These are phyloP conservation scores for Microtus pennsylvanicus DNA, from an alignment of 2,113 vertebrate species.

Conservation along the genomic window DNA sequence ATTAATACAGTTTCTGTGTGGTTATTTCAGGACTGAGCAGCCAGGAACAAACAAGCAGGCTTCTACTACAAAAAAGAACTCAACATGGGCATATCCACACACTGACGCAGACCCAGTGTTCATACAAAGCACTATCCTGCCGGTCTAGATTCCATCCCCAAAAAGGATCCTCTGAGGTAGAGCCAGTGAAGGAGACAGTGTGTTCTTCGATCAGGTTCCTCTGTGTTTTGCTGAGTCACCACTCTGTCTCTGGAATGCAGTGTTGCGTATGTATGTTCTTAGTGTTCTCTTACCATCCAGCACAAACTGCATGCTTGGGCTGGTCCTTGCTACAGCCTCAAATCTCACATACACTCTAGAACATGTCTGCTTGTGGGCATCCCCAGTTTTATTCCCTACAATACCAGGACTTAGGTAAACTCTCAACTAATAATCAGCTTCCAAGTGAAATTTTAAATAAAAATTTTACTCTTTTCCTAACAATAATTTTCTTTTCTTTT, in stretches of 20 bases:
- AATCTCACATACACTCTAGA: not conserved
- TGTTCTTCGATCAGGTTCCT: not conserved
- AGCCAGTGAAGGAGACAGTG: not conserved
- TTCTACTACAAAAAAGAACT: not conserved
- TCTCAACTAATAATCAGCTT: not conserved
- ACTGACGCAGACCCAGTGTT: too few species aligned
- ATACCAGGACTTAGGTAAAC: not conserved
- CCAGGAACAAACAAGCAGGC: too few species aligned
- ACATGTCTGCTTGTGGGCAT: rapidly evolving
- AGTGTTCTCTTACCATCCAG: not conserved
- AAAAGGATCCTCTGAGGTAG: not conserved
- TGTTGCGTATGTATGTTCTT: not conserved
- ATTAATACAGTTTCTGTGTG: too few species aligned
- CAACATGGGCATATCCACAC: not conserved
- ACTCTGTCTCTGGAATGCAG: not conserved
- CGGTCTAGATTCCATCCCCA: too few species aligned
- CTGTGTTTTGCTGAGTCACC: not conserved
- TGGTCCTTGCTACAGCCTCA: not conserved
- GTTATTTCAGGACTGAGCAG: too few species aligned
- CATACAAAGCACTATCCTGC: not conserved
- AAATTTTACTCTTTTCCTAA: constrained; percentile 5
- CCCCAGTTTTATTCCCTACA: not conserved
- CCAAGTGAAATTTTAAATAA: constrained; percentile 2
- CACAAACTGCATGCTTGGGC: not conserved
- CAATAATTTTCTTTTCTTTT: not conserved